Base-by-base conservation (phyloP, 1,140 invertebrate genomes). In the Meteorus sp. region DNA sequence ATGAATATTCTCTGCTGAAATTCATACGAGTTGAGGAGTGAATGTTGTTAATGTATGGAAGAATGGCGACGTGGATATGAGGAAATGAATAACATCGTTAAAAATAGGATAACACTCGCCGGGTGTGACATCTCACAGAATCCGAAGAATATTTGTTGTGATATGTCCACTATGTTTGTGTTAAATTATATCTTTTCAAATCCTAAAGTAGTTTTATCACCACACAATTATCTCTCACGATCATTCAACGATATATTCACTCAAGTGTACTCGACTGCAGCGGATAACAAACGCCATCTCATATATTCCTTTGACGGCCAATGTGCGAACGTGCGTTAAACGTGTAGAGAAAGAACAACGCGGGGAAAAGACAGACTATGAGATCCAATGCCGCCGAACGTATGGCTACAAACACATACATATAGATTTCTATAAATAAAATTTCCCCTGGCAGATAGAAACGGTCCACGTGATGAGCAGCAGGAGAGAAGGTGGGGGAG, bases 341-440 rank as follows among this genome's bases (percentile, higher is more conserved):
- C 31, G n/a, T n/a, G n/a, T 6, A 52, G 44, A 19, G 39, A 52
- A 25, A 44, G 66, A 65, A 66, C 19, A 48, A 48, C 33, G 29
- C 64, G 65, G 67, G 61, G 68, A 65, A 66, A 65, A 76, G 66
- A 73, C 70, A 68, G 69, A 66, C 67, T n/a, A n/a, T n/a, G n/a
- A n/a, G 68, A 70, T n/a, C 35, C 35, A 71, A 73, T 68, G 72
- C 74, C 67, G 66, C 70, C 67, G 69, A 74, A 74, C 71, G 71
- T 37, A 69, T 63, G 69, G 67, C 72, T 63, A 72, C 70, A n/a
- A n/a, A n/a, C n/a, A n/a, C n/a, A n/a, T n/a, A n/a, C n/a, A n/a
- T n/a, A 76, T 72, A 76, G 73, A 75, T 76, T 77, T 77, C 76
- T 78, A 78, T 77, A 76, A 78, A 78, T 78, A 78, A 78, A 76